phyloP scores from a whole-genome alignment of 2,113 vertebrate genomes.

The Bubo blakistoni region DNA sequence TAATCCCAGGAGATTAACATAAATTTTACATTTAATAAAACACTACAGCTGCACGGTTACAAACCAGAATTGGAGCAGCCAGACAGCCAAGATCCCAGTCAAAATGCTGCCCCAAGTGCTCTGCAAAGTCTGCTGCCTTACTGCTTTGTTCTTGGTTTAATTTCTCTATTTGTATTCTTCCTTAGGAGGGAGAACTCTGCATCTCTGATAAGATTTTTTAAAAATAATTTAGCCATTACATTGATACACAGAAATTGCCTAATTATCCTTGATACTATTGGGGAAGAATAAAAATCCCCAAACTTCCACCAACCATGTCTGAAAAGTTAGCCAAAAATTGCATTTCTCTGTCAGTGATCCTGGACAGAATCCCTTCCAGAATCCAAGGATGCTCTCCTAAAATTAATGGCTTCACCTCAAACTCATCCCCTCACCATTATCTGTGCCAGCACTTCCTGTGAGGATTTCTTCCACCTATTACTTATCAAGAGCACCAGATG shows the following conservation, averaged over 20 bases:
- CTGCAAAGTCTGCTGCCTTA: background rate
- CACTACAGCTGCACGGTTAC: background rate
- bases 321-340: background rate
- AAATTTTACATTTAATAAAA: background rate
- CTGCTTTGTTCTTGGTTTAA: background rate
- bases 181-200: background rate
- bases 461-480: background rate
- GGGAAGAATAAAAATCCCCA: background rate
- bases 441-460: background rate
- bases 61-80: background rate
- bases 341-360: background rate
- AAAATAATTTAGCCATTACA: background rate
- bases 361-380: background rate
- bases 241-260: background rate
- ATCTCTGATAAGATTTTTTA: background rate
- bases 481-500: background rate
- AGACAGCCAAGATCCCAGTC: background rate
- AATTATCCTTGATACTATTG: background rate
- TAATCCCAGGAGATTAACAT: background rate
- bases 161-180: background rate
- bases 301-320: fast-evolving
- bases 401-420: background rate
- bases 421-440: background rate
- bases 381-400: background rate
- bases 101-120: background rate